Conservation (phyloP, 2,888 invertebrate genomes). For the Cistogaster globosa region DNA sequence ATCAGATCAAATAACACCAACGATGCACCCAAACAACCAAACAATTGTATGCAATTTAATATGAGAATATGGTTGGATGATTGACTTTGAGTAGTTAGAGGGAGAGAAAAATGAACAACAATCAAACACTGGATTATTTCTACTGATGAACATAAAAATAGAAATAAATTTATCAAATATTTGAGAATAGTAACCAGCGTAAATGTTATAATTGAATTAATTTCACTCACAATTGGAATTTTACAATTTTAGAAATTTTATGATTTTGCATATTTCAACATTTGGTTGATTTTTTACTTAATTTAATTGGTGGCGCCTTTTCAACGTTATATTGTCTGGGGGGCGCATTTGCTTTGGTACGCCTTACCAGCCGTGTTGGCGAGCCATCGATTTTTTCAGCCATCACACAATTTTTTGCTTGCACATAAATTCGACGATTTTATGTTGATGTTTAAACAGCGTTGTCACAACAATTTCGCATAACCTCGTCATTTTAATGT, state of each 20-base stretch:
- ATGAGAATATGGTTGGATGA: constrained; percentile 17
- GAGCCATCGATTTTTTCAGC: no score
- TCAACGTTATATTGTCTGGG: constrained; percentile 2
- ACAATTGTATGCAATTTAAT: constrained; percentile 25
- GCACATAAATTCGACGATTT: no score
- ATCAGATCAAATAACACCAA: constrained; percentile 58
- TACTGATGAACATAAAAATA: constrained; percentile 27
- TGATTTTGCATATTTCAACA: constrained; percentile 34
- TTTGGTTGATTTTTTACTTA: not conserved
- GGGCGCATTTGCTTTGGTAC: not conserved
- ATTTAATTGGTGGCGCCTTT: constrained; percentile 36
- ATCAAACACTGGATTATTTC: not conserved
- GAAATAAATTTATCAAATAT: constrained; percentile 44
- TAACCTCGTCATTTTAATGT: no score
- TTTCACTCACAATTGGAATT: constrained; percentile 47
- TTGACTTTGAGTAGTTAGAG: not conserved
- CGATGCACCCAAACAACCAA: not conserved
- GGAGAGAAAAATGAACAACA: not conserved
- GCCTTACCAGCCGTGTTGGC: no score
- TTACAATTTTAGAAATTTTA: constrained; percentile 35
- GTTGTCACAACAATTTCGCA: no score
- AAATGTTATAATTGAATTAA: constrained; percentile 46
- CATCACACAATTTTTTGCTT: no score
- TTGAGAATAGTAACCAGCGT: constrained; percentile 9
- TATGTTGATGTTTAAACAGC: no score